These are phyloP conservation scores for Pachyuromys duprasi DNA, from an alignment of 2,797 vertebrate genomes.

Conservation along the genomic window DNA sequence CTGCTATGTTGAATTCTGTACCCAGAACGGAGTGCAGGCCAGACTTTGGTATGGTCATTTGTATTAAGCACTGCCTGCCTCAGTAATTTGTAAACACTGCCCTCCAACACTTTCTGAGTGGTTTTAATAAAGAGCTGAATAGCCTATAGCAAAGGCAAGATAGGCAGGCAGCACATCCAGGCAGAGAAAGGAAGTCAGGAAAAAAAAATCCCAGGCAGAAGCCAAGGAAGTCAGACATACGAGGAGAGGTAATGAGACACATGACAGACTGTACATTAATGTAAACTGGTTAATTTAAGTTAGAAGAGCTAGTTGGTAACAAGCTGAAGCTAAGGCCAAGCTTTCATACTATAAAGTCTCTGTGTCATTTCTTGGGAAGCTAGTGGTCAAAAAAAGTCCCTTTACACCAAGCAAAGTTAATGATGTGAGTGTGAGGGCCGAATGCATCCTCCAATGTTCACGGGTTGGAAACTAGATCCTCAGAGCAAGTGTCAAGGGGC, in stretches of 20 bases:
- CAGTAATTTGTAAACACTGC: no score
- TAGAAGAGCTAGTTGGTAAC: background rate
- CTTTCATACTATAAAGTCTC: background rate
- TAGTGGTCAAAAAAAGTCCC: background rate
- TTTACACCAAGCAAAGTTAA: background rate
- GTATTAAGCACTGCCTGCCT: no score
- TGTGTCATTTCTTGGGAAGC: background rate
- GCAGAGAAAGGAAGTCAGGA: no score
- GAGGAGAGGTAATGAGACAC: background rate
- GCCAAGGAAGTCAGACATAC: background rate
- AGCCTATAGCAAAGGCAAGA: no score
- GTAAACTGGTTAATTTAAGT: background rate
- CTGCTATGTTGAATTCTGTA: no score
- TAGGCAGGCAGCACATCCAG: no score
- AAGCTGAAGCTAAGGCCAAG: background rate
- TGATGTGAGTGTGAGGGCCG: background rate
- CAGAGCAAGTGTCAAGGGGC: no score
- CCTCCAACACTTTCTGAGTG: no score
- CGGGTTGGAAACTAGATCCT: background rate
- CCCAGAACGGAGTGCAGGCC: no score
- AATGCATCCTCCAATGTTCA: background rate
- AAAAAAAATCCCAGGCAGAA: no score
- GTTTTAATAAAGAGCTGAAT: no score
- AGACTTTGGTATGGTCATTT: no score
- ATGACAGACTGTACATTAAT: background rate